Base-by-base conservation (phyloP, 2,888 invertebrate species). In the Papilio elwesi region DNA sequence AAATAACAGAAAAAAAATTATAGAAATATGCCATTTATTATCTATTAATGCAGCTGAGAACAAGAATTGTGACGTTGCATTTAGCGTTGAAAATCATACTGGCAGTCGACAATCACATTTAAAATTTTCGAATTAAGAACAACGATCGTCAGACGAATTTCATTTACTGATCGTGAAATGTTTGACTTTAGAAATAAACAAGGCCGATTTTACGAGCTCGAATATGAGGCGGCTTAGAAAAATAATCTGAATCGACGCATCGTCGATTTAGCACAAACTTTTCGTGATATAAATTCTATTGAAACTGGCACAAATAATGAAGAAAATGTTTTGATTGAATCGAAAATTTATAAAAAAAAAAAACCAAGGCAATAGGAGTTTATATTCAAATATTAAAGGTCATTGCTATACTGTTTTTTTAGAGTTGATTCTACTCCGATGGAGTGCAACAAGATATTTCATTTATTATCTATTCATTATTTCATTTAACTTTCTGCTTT, bases 171-270 rank as follows among this genome's bases (percentile, higher is more conserved):
- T 49, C 57, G 67, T 12, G 73, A 68, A 66, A 64, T 75, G 75
- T 75, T 74, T 62, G 66, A 74, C 57, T 62, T 65, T 43, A 51
- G 62, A 74, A 72, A 75, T 76, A 80, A 80, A 81, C 78, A 77
- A 53, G 49, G n/a, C 64, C 8, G 66, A 76, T 74, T 79, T 77
- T 77, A 79, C 70, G 70, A 69, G 75, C 74, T 57, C 74, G 71
- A 74, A 78, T 79, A 79, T 79, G 77, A 79, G 77, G 77, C 78
- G 73, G 74, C 78, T 78, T 76, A 75, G 75, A 76, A 78, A 80
- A 83, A 80, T 79, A 80, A 79, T 75, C 76, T 69, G 70, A 76
- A 72, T 15, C 71, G 53, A 70, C 70, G 65, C 36, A 64, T 74
- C 63, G 70, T n/a, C 16, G 71, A 59, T 51, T 64, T 49, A 74